Evolutionary conservation across 1,140 invertebrate genomes (phyloP).

Genomic region (Ooceraea biroi): DNA sequence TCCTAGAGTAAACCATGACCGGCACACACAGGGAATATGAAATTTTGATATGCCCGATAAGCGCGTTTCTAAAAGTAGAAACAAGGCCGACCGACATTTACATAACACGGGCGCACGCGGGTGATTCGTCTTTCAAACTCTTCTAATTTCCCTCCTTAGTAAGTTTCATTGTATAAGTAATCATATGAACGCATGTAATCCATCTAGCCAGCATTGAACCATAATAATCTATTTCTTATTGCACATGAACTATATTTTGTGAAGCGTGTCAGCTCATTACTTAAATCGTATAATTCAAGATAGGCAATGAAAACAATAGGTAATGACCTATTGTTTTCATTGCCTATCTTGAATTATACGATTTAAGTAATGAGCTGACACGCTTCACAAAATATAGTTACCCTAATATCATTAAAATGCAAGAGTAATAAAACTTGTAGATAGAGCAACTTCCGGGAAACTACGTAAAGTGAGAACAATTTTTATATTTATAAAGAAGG

Average conservation of each 20-base stretch:
- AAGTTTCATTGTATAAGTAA: neutral
- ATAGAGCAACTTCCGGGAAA: neutral
- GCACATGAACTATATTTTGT: neutral
- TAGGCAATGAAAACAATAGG: neutral
- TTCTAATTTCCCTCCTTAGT: neutral
- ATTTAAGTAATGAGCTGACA: neutral
- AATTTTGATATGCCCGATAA: slow-evolving; percentile 22
- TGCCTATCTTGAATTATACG: neutral
- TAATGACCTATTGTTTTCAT: neutral
- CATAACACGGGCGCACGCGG: neutral
- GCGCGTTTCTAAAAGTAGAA: slow-evolving; percentile 6
- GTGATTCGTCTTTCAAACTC: neutral
- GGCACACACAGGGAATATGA: neutral
- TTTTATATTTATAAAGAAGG: slow-evolving; percentile 1
- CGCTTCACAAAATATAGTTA: neutral
- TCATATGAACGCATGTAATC: too few species aligned
- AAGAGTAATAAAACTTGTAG: neutral
- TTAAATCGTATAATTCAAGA: neutral
- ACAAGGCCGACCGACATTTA: neutral
- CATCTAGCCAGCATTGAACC: neutral
- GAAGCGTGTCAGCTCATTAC: neutral
- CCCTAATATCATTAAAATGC: neutral
- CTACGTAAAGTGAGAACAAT: neutral
- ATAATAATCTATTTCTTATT: slow-evolving; percentile 16
- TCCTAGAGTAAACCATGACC: neutral